Base-by-base conservation (phyloP, 1,140 invertebrate genomes). In the Batillaria attramentaria region DNA sequence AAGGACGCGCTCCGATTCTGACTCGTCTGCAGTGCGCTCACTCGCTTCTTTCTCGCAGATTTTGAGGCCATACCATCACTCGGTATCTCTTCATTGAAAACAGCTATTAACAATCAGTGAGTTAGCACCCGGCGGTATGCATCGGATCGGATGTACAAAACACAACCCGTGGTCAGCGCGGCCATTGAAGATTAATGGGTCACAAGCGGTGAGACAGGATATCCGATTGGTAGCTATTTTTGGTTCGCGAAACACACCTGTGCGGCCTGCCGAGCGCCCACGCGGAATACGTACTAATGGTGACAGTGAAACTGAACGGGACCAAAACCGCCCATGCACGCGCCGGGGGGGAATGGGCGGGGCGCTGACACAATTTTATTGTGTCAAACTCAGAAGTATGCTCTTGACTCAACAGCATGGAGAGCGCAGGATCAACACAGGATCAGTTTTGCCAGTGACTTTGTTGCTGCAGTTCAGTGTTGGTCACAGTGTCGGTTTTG, bases 171-270 rank as follows among this genome's bases (percentile, higher is more conserved):
- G 37, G 39, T 70, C 6, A 41, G 8, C 68, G 37, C 37, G 10
- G 6, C 20, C 20, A 42, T 50, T n/a, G 54, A 75, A 62, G 42
- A 13, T 54, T 39, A 31, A 65, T 33, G 6, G 54, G 35, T n/a
- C 4, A 46, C 41, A 42, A 24, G 0, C 39, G 37, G 62, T 50
- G 73, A 65, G 35, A 62, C 37, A 28, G 1, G 24, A 24, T n/a
- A 62, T 75, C 57, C 37, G 37, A 75, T 75, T 75, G 73, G 73
- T 42, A 41, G 39, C 28, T 75, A 75, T 75, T 75, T 75, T 75
- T 62, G 57, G 73, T 28, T 35, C 31, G 57, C 5, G 31, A 16
- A 20, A 75, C 73, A 75, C 54, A 75, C 73, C 73, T 75, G 73
- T 65, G 73, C 31, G 50, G 3, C 18, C 18, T 3, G 50, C 18